Base-by-base conservation (phyloP, 2,888 invertebrate species). In the Trichacis sp. region DNA sequence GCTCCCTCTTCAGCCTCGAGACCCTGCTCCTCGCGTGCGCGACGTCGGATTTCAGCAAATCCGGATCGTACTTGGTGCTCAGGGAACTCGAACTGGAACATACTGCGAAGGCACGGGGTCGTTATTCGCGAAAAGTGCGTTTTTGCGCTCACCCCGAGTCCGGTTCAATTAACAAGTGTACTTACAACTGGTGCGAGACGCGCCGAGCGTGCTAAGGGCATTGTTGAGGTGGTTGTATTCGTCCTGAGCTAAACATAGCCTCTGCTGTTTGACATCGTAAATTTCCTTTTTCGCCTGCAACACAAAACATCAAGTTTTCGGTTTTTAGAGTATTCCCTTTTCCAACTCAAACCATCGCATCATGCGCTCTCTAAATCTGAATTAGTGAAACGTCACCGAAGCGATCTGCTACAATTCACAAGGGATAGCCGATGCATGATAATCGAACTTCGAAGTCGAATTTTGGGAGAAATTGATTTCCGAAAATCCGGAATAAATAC, bases 261-360 rank as follows among this genome's bases (percentile, higher is more conserved):
- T 90, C 87, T 97, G 96, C 82, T 96, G 95, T 86, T 98, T 98
- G 71, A 98, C 92, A 86, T 95, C 93, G 87, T 93, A 95, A 85
- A 97, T 97, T 87, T 98, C 97, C 85, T 95, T 95, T 87, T 97
- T 97, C 75, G 97, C 96, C 95, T 95, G 88, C 14, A 84, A 85
- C 71, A 76, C 43, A 68, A 66, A 60, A 40, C 15, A 9, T 8
- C 6, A n/a, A 12, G 57, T 38, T 38, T 38, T 3, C 38, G 38
- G 30, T 8, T 24, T 24, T 24, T 24, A 24, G 24, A 24, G 24
- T 5, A 3, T 24, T 24, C 24, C 8, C 24, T 24, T 24, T 24
- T 24, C 8, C 24, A 24, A 24, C 24, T 3, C 8, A 24, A 29
- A 38, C n/a, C 12, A 12, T 38, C n/a, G 38, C 30, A 29, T 29